Evolutionary conservation across 2,113 vertebrate genomes (phyloP), one percentile per base, ranked within the genome.

Genomic region (Caloenas nicobarica): DNA sequence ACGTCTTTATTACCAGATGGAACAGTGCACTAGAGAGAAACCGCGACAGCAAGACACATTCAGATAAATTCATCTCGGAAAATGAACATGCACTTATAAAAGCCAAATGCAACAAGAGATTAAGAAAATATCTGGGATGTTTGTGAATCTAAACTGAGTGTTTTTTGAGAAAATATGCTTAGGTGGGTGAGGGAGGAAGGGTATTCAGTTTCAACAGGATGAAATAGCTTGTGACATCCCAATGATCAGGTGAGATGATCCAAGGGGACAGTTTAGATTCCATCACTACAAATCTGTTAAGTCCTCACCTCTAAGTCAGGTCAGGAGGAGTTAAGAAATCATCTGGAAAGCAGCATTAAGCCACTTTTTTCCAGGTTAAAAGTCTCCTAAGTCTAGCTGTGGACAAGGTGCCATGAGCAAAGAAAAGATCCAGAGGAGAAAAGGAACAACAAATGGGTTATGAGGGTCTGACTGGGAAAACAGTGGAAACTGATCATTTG

Each of bases 401-500:
- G 58, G 22, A 33, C 93, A 96, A 92, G 91, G 87, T 76, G 81
- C 68, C 54, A 77, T 84, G 54, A 76, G 81, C 80, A 95, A 82
- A 92, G 77, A 87, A 94, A 50, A 83, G 66, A 95, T 71, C 86
- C 38, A 86, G 13, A 5, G 71, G 57, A 38, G 25, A 64, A 88
- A 60, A 89, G 62, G 86, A 86, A 92, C 91, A 90, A 94, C 73
- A 80, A 94, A 88, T 91, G 74, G 29, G 8, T 26, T 88, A 86
- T 89, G 80, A 96, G 62, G 25, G 42, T 93, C n/a, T n/a, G n/a
- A n/a, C 70, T 86, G 76, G 87, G 48, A 79, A 78, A 92, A 82
- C 57, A 64, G 66, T 76, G 61, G 58, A 81, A 91, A 95, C 42
- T 71, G 58, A 86, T 58, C 95, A 82, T 74, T 80, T 90, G 62